Evolutionary conservation across 2,888 invertebrate genomes (phyloP), one percentile per base, ranked within the genome.

Genomic region (Loripinus fragilis): DNA sequence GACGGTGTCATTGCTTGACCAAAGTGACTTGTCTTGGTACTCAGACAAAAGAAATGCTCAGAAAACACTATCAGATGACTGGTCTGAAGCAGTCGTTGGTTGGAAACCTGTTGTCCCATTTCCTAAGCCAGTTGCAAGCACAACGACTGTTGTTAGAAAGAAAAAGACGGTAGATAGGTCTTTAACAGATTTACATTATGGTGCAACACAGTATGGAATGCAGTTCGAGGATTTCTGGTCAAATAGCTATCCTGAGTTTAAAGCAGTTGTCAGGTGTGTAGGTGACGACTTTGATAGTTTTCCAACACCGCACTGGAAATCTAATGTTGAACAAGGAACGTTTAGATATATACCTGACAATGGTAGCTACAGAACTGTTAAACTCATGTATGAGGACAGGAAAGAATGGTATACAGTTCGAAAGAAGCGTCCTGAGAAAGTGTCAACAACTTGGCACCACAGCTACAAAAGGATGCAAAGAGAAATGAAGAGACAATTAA

Each of bases 291-390:
- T 78, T 72, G 81, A 81, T 38, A 77, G 70, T 20, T 81, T 80
- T 33, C 81, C 85, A 20, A 76, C 84, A 20, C 84, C 89, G 15
- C 75, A 84, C 3, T 91, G 91, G 90, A 90, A 90, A 78, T 87
- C 88, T 17, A 87, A 89, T 68, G 90, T 91, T 0, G 91, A 91
- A 76, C 89, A 90, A n/a, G 87, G 86, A 15, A 91, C 91, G 0
- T 91, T 88, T 74, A 82, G 90, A 30, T 91, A 91, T 73, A 85
- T 91, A 23, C 83, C 86, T 23, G 88, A 91, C 71, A 91, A 90
- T 73, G 91, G 90, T 5, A 86, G 86, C 66, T 91, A 91, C 70
- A 79, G 91, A 67, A 85, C 86, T 8, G 70, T 81, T n/a, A 91
- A 91, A 73, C 85, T 89, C 45, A 76, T 88, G 73, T 85, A 82